Conservation (phyloP, 2,888 invertebrate species). For the Eristalis intricaria region DNA sequence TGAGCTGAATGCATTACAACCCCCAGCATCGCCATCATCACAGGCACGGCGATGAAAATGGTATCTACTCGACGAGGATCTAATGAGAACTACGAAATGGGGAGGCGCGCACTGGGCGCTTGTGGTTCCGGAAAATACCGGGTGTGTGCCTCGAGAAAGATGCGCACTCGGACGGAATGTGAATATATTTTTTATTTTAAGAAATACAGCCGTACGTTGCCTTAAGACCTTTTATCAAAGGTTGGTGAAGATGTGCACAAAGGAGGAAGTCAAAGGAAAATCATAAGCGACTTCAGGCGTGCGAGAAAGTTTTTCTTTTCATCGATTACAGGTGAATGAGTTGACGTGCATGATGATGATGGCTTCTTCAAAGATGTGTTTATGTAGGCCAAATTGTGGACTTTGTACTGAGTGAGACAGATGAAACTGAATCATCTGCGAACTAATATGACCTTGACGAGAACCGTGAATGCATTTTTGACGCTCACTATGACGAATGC, state of each 20-base stretch:
- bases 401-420: no score
- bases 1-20: conserved; percentile 34
- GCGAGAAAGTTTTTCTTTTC: conserved; percentile 13
- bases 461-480: no score
- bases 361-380: no score
- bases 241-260: conserved; percentile 3
- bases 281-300: conserved; percentile 5
- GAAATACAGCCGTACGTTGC: no score
- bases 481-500: no score
- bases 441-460: no score
- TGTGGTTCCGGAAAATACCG: not conserved
- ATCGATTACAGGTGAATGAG: not conserved
- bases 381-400: no score
- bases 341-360: not conserved
- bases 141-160: not conserved
- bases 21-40: not conserved
- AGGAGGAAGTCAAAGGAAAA: no score
- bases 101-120: no score
- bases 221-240: not conserved
- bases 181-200: no score
- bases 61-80: conserved; percentile 26
- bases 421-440: no score
- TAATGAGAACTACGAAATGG: conserved; percentile 39
- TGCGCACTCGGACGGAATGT: not conserved
- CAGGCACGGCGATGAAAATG: conserved; percentile 1